A percentile compares a stretch with the other conserved stretches of the same genome.
These are phyloP conservation scores for Pristionchus maxplancki DNA, from an alignment of 2,888 invertebrate species.

Conservation along the genomic window DNA sequence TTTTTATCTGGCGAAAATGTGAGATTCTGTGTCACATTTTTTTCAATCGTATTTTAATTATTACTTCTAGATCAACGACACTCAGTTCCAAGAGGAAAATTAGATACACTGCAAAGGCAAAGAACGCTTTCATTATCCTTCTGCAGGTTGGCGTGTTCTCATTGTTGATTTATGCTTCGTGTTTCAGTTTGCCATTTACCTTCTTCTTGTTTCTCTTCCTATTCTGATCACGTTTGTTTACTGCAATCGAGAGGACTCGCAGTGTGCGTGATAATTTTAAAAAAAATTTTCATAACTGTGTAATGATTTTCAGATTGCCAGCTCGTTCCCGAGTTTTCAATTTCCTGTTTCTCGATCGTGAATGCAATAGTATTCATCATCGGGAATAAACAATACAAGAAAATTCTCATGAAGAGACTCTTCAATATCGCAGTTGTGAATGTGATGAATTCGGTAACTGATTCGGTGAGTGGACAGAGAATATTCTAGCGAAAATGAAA, in stretches of 20 bases:
- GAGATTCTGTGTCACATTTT: not conserved
- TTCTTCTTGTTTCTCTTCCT: not conserved
- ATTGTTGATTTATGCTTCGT: not conserved
- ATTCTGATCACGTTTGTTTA: not conserved
- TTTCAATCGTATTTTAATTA: not conserved
- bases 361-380: constrained; percentile 1
- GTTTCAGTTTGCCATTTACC: not conserved
- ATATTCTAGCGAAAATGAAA: not conserved
- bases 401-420: constrained; percentile 6
- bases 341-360: not conserved
- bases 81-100: not conserved
- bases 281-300: not conserved
- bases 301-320: not conserved
- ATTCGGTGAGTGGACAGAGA: not conserved
- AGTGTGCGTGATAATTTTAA: not conserved
- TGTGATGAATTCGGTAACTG: not conserved
- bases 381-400: constrained; percentile 21
- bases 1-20: not conserved
- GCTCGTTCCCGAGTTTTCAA: not conserved
- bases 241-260: not conserved
- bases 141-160: not conserved
- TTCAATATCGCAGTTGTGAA: constrained; percentile 5
- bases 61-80: not conserved
- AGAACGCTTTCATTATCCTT: not conserved
- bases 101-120: not conserved